Evolutionary conservation across 2,113 vertebrate species (phyloP).

Genomic region (Hemicordylus capensis): DNA sequence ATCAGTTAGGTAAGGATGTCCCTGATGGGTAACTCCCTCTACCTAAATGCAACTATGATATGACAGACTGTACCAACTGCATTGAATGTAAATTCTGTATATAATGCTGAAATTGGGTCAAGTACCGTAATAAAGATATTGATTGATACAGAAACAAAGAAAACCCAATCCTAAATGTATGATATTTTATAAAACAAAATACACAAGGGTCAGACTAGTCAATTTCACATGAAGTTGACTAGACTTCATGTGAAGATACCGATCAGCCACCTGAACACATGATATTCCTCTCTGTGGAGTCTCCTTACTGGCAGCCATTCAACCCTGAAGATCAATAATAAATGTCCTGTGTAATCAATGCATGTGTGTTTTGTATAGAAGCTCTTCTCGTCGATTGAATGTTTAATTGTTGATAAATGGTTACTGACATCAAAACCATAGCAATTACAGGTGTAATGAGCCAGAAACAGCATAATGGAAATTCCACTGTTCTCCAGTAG

Average conservation of each 20-base stretch:
- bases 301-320: background rate
- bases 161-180: too few species aligned
- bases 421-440: conserved; percentile 43
- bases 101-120: too few species aligned
- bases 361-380: background rate
- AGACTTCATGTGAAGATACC: background rate
- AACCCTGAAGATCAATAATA: background rate
- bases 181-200: background rate
- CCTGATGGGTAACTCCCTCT: too few species aligned
- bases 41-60: too few species aligned
- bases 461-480: background rate
- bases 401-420: conserved; percentile 50
- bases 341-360: background rate
- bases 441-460: conserved; percentile 55
- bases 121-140: too few species aligned
- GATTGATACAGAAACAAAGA: too few species aligned
- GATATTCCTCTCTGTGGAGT: background rate
- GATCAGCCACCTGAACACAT: background rate
- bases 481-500: conserved; percentile 50
- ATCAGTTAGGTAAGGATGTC: too few species aligned
- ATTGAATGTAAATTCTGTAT: too few species aligned
- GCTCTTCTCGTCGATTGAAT: background rate
- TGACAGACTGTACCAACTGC: too few species aligned
- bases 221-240: background rate
- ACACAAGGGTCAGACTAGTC: too few species aligned